Percentiles rank a stretch among this genome's conserved stretches.
Evolutionary conservation across 2,888 invertebrate genomes (phyloP).

Genomic region (Nomada fabriciana): DNA sequence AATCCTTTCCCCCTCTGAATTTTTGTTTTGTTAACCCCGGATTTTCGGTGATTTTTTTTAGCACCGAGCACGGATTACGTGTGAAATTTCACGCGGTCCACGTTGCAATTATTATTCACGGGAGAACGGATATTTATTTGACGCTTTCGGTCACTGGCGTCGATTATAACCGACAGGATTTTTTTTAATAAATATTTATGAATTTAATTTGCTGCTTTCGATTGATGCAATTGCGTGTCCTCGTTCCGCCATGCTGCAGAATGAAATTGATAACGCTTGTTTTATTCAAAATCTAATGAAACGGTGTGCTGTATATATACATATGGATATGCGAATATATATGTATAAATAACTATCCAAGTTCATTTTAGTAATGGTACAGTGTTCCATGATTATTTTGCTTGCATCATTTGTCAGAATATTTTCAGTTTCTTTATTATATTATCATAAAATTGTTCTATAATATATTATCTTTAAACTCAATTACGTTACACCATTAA

Average conservation of each 20-base stretch:
- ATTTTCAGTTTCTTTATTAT: slow-evolving; percentile 26
- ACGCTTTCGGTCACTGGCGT: slow-evolving; percentile 11
- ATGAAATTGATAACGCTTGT: slow-evolving; percentile 31
- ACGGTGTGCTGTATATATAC: neutral
- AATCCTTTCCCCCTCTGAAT: too few species aligned
- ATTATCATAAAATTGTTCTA: slow-evolving; percentile 45
- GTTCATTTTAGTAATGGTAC: too few species aligned
- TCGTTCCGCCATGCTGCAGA: neutral
- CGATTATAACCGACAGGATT: slow-evolving; percentile 34
- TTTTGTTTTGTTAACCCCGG: neutral
- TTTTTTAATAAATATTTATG: slow-evolving; percentile 55
- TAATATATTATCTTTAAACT: too few species aligned
- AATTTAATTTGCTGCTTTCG: slow-evolving; percentile 43
- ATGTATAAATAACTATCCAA: neutral
- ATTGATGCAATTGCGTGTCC: slow-evolving; percentile 36
- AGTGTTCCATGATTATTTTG: too few species aligned
- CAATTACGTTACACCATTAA: too few species aligned
- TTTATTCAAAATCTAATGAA: neutral
- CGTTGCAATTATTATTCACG: slow-evolving; percentile 43
- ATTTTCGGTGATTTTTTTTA: neutral
- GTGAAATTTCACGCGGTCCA: slow-evolving; percentile 19
- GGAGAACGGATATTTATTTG: slow-evolving; percentile 46
- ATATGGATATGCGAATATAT: neutral
- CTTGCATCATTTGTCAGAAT: too few species aligned
- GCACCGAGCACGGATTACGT: neutral